phyloP scores from a whole-genome alignment of 2,888 invertebrate genomes.

The Leptura quadrifasciata region DNA sequence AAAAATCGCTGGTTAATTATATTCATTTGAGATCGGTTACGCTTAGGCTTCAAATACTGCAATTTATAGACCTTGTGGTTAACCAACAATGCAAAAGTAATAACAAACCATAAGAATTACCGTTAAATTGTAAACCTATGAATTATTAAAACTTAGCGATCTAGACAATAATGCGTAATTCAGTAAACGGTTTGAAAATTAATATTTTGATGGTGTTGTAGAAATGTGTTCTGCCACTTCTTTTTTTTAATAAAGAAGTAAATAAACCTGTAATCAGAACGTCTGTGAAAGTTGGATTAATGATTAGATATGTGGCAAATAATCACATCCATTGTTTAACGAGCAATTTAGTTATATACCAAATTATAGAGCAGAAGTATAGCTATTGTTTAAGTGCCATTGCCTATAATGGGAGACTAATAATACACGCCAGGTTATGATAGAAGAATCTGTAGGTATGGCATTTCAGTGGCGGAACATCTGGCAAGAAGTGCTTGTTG shows the following conservation, averaged over 20 bases:
- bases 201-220: neutral
- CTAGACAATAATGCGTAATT: neutral
- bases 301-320: slow-evolving; percentile 7
- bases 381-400: slow-evolving; percentile 66
- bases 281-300: neutral
- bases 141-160: neutral
- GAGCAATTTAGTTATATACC: slow-evolving; percentile 64
- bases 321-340: slow-evolving; percentile 59
- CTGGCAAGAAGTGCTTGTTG: neutral
- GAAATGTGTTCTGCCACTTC: neutral
- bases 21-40: neutral
- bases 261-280: neutral
- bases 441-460: neutral
- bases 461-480: neutral
- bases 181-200: slow-evolving; percentile 3
- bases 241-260: neutral
- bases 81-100: neutral
- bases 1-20: slow-evolving; percentile 4
- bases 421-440: slow-evolving; percentile 55
- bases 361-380: slow-evolving; percentile 63
- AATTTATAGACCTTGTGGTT: neutral
- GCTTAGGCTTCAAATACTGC: neutral
- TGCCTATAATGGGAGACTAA: slow-evolving; percentile 58
- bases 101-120: neutral
- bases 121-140: slow-evolving; percentile 1